Base-by-base conservation (phyloP, 2,888 invertebrate genomes). In the Pelosia muscerda region DNA sequence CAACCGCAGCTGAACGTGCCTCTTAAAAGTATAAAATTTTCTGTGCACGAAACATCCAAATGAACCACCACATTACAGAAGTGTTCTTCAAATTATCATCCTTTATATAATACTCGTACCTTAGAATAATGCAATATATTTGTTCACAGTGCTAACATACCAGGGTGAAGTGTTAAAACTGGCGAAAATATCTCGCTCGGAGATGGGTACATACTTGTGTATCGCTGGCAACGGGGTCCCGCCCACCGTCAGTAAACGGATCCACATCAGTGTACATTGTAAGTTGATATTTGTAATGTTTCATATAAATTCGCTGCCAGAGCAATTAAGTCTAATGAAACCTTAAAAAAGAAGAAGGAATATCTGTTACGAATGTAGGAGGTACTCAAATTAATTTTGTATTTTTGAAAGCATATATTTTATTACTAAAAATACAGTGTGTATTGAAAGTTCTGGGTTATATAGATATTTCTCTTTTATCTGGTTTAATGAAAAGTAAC, bases 131-230 rank as follows among this genome's bases (percentile, higher is more conserved):
- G 22, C 64, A 26, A 63, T 65, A 65, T 73, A 49, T 81, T 79
- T 89, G 84, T 91, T 92, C 93, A 69, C 95, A 97, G 97, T 96
- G 76, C 93, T 96, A 76, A 96, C 96, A 75, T 97, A 96, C 92
- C 96, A 97, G 87, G 98, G 98, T 70, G 98, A 98, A 90, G 96
- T 97, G 78, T 92, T 98, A 83, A 96, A 96, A 88, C 94, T 98
- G 87, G 95, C 96, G 83, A 98, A 98, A 95, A 97, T 98, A 91
- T 97, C 97, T 69, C 96, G 98, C 80, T 97, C 97, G 59, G 98
- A 98, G 92, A 98, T 98, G 98, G 98, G 98, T 65, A 97, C 97
- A 75, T 98, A 98, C 95, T 96, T 98, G 85, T 98, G 98, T 95
- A 98, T 98, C 84, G 98, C 98, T 70, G 96, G 97, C 84, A 98